phyloP scores from a whole-genome alignment of 2,888 invertebrate species.

The Cheilosia impressa region DNA sequence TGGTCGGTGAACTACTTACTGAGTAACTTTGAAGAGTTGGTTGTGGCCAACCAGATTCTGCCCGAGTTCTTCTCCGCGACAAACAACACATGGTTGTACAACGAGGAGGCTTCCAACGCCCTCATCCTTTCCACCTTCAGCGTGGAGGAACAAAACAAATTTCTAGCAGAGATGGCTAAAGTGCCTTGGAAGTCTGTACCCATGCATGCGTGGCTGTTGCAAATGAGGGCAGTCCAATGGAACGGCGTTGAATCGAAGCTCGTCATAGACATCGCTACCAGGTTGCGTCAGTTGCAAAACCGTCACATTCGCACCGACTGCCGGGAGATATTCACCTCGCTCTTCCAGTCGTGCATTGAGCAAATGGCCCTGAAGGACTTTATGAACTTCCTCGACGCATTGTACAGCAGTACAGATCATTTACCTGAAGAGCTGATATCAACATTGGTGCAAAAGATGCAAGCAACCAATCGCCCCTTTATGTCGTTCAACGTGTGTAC shows the following conservation, averaged over 20 bases:
- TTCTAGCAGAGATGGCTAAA: slow-evolving; percentile 63
- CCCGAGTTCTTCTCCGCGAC: slow-evolving; percentile 78
- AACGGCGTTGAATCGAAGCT: slow-evolving; percentile 45
- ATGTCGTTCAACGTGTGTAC: slow-evolving; percentile 28
- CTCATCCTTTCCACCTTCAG: slow-evolving; percentile 62
- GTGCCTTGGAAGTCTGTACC: slow-evolving; percentile 81
- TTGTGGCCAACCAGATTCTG: slow-evolving; percentile 76
- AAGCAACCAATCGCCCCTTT: slow-evolving; percentile 9
- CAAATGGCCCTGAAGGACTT: slow-evolving; percentile 77
- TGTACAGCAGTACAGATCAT: slow-evolving; percentile 78
- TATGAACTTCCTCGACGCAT: slow-evolving; percentile 78
- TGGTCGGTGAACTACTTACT: slow-evolving; percentile 80
- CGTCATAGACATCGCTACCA: slow-evolving; percentile 76
- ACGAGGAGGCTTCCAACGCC: slow-evolving; percentile 64
- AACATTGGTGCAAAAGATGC: slow-evolving; percentile 19
- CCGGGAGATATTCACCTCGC: slow-evolving; percentile 70
- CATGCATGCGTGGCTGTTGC: slow-evolving; percentile 78
- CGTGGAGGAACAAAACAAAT: slow-evolving; percentile 53
- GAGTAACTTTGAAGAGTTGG: slow-evolving; percentile 62
- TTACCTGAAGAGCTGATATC: slow-evolving; percentile 28
- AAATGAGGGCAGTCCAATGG: slow-evolving; percentile 50
- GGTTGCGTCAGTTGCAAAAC: slow-evolving; percentile 78
- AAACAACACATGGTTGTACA: slow-evolving; percentile 80
- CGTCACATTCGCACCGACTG: slow-evolving; percentile 74
- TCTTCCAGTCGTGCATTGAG: slow-evolving; percentile 74